Evolutionary conservation across 2,888 invertebrate genomes (phyloP).

Genomic region (Venustoraphidia nigricollis): DNA sequence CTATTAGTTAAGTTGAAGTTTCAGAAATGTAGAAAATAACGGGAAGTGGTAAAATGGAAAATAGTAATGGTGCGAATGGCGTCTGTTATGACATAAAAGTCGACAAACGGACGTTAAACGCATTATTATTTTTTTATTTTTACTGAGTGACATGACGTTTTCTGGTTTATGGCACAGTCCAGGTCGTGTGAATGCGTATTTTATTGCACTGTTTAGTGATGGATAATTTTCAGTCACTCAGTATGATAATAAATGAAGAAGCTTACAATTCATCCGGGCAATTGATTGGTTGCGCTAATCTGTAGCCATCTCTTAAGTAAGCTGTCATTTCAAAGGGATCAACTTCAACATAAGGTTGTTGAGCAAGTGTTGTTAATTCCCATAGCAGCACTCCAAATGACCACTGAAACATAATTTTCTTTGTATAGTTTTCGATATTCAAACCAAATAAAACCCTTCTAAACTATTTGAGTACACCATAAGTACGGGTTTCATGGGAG

Average conservation of each 20-base stretch:
- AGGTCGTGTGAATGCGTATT: too few species aligned
- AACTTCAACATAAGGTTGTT: constrained; percentile 79
- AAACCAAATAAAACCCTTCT: neutral
- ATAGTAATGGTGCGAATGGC: too few species aligned
- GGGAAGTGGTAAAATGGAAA: too few species aligned
- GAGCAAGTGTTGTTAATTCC: constrained; percentile 84
- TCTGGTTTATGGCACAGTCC: too few species aligned
- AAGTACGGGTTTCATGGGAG: neutral
- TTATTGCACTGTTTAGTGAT: too few species aligned
- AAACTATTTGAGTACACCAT: neutral
- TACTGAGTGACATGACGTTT: too few species aligned
- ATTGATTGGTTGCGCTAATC: constrained; percentile 80
- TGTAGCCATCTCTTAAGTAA: constrained; percentile 74
- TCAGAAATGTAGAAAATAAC: too few species aligned
- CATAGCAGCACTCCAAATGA: constrained; percentile 87
- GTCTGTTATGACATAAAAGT: too few species aligned
- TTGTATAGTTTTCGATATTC: neutral
- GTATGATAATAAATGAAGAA: constrained; percentile 14
- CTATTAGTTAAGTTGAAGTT: too few species aligned
- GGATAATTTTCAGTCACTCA: too few species aligned
- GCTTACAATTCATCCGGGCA: constrained; percentile 93
- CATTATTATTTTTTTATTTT: too few species aligned
- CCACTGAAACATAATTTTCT: constrained; percentile 45
- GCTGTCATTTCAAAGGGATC: constrained; percentile 85
- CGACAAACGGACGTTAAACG: too few species aligned